Conservation (phyloP, 2,888 invertebrate species). For the Acanthopleura granulata region DNA sequence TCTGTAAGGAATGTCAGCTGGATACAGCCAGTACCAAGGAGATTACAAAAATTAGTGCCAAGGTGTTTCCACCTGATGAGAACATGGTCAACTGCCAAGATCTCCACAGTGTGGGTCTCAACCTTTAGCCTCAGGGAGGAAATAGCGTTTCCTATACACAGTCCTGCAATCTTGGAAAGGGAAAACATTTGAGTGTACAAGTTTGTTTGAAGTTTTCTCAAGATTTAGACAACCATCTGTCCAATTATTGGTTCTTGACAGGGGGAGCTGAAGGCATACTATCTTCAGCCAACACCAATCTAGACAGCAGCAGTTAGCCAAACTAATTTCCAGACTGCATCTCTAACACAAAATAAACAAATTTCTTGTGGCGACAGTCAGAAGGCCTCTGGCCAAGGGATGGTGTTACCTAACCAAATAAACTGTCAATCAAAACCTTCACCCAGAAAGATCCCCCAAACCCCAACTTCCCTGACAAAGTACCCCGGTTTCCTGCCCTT, state of each 20-base stretch:
- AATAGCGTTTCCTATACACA: too few species aligned
- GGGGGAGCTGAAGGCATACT: not conserved
- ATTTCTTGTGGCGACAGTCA: not conserved
- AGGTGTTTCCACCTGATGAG: too few species aligned
- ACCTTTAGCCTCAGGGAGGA: too few species aligned
- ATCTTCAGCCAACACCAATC: too few species aligned
- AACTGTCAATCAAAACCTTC: conserved; percentile 11
- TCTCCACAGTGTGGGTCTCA: too few species aligned
- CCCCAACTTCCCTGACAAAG: not conserved
- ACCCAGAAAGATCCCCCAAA: not conserved
- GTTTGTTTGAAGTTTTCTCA: not conserved
- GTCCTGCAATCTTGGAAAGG: not conserved
- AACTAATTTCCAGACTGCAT: not conserved
- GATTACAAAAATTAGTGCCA: too few species aligned
- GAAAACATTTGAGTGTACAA: not conserved
- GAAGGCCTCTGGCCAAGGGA: not conserved
- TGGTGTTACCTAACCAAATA: conserved; percentile 17
- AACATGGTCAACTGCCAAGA: too few species aligned
- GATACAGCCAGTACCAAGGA: too few species aligned
- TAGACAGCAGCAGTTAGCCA: too few species aligned
- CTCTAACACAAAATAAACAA: conserved; percentile 15
- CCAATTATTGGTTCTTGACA: not conserved
- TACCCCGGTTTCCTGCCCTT: not conserved
- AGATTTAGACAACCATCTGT: conserved; percentile 4
- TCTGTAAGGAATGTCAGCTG: too few species aligned